Base-by-base conservation (phyloP, 2,113 vertebrate genomes). In the Holacanthus passer region DNA sequence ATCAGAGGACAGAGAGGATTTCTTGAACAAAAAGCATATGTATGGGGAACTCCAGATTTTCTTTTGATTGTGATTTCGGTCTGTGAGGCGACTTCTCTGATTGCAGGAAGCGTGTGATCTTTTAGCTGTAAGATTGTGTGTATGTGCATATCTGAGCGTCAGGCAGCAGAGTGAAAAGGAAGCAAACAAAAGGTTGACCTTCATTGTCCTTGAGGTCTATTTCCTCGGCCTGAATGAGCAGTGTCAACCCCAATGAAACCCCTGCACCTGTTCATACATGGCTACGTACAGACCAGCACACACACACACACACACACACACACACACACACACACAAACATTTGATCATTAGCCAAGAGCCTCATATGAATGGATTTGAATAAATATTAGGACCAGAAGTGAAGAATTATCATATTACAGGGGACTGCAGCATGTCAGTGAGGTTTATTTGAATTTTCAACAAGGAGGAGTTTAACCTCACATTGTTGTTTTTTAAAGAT, bases 221-320 rank as follows among this genome's bases (percentile, higher is more conserved):
- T 37, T 55, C 22, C 41, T 27, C 35, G 16, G 63, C 48, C 13
- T 72, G 62, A 77, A 60, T 80, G 58, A 87, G 12, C 19, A 27
- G 3, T 5, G 17, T 74, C 58, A 73, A 79, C 85, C 73, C 71
- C 27, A 58, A 20, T 1, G 4, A 69, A 79, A 86, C 73, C 83
- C 39, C 52, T 74, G 81, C 84, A 86, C 58, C 84, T 90, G 81
- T 82, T 82, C 71, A 84, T 41, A 63, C 77, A 71, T 24, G 8
- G 31, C 27, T 37, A 53, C 9, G 22, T 24, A 9, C 56, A 78
- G 27, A 59, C 10, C 9, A 12, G 11, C 4, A n/a, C 50, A 71
- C 13, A 45, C 60, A 56, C 43, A 48, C 41, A 52, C 73, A 53
- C 35, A 31, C 32, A 65, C 48, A 17, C 73, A 76, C 22, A 53